Base-by-base conservation (phyloP, 2,797 vertebrate genomes). In the Ispidina picta region DNA sequence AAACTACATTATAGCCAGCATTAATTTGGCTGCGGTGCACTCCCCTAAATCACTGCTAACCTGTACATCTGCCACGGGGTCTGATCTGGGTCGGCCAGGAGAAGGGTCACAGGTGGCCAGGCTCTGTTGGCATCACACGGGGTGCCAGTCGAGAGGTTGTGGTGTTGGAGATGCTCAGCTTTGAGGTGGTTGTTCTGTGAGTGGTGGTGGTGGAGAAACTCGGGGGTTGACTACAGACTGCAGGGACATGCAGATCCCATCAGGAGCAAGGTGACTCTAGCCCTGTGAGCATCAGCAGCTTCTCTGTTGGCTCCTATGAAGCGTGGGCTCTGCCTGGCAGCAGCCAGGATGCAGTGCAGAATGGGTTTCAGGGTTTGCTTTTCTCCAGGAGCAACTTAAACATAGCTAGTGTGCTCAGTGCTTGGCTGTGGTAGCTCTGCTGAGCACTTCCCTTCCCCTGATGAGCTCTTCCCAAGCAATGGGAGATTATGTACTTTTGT, bases 1-100 rank as follows among this genome's bases (percentile, higher is more conserved):
- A 97, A 98, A 97, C 97, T 97, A 95, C 97, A 97, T 97, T 97
- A 96, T 68, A 92, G 95, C 95, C 28, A 33, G 95, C 96, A 80
- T 97, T 97, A 96, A 97, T 97, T 96, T 97, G 96, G 93, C 96
- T 89, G 87, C 63, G 29, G 79, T 60, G 85, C 91, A 83, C 93
- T 89, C 88, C 92, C 93, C 88, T 97, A 96, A 95, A 96, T 98
- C 97, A 97, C 54, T 89, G 94, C 83, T 97, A 97, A 97, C 97
- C 94, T 97, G 96, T 97, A 96, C 97, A 97, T 96, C 96, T 95
- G 96, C 96, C 96, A 65, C 63, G 12, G 41, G 58, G 92, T 96
- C 88, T 94, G 96, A 96, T 95, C 58, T 44, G 10, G 39, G 70
- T 71, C 31, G 3, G 35, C 72, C 1, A 8, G 74, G 51, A 74